These are phyloP conservation scores for Morone saxatilis DNA, from an alignment of 2,113 vertebrate species.

Conservation along the genomic window DNA sequence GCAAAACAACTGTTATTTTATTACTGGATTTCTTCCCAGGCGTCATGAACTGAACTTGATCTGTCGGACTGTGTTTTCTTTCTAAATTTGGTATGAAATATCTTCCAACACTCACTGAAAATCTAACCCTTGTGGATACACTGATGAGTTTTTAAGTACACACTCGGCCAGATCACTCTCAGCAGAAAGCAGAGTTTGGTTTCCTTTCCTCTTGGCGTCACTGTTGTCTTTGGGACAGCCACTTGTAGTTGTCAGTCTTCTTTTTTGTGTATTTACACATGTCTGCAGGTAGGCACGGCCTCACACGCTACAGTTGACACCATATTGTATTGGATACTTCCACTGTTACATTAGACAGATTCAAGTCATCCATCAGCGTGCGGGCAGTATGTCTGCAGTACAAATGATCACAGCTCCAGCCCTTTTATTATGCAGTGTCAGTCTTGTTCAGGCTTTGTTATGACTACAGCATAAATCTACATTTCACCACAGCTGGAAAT, in stretches of 20 bases:
- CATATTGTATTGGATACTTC: background rate
- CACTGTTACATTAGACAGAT: conserved; percentile 2
- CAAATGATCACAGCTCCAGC: conserved; percentile 22
- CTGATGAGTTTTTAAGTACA: conserved; percentile 67
- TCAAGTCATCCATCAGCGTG: conserved; percentile 26
- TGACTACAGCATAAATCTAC: conserved; percentile 61
- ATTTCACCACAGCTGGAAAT: conserved; percentile 67
- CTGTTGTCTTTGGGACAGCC: conserved; percentile 48
- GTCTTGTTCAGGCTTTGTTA: conserved; percentile 59
- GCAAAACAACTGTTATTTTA: conserved; percentile 63
- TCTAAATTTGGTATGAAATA: conserved; percentile 68
- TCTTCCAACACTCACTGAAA: conserved; percentile 36
- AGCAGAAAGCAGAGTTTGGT: conserved; percentile 48
- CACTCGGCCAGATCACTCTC: conserved; percentile 32
- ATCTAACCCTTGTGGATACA: conserved; percentile 46
- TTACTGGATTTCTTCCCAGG: conserved; percentile 60
- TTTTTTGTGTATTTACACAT: conserved; percentile 22
- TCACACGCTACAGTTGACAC: background rate
- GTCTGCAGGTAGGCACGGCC: conserved; percentile 1
- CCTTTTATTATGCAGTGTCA: conserved; percentile 46
- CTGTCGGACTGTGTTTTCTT: conserved; percentile 63
- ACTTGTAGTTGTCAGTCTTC: conserved; percentile 24
- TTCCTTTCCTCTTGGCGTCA: conserved; percentile 39
- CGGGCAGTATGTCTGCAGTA: conserved; percentile 33
- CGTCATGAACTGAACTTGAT: conserved; percentile 60